Evolutionary conservation across 2,113 vertebrate species (phyloP).

Genomic region (Clarias gariepinus): DNA sequence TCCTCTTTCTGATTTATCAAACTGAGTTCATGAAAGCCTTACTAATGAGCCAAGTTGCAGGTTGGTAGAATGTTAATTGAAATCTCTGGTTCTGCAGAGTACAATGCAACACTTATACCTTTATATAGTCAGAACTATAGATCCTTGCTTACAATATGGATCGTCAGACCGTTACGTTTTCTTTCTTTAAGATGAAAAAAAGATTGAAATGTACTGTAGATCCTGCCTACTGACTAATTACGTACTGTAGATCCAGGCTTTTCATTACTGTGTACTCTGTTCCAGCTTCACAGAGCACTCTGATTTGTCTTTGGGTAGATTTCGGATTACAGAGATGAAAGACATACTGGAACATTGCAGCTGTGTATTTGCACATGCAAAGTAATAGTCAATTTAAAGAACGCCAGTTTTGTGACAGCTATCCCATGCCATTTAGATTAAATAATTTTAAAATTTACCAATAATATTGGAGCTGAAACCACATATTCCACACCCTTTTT

Average conservation of each 20-base stretch:
- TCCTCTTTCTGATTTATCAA: neutral
- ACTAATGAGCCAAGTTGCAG: neutral
- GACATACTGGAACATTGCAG: conserved; percentile 2
- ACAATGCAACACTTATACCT: neutral
- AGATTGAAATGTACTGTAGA: conserved; percentile 9
- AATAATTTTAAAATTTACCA: neutral
- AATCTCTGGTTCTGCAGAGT: neutral
- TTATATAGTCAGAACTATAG: neutral
- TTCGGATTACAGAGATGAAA: conserved; percentile 50
- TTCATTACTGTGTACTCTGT: neutral
- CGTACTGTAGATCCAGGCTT: neutral
- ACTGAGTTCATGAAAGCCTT: neutral
- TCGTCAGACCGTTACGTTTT: neutral
- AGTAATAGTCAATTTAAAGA: neutral
- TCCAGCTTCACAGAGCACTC: neutral
- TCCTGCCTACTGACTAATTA: conserved; percentile 29
- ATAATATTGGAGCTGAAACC: neutral
- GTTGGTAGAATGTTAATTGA: neutral
- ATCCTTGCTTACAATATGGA: neutral
- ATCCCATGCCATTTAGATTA: neutral
- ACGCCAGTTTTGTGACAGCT: neutral
- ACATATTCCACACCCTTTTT: neutral
- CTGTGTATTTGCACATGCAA: conserved; percentile 12
- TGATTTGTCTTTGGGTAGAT: conserved; percentile 25
- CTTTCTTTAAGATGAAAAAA: conserved; percentile 1